Evolutionary conservation across 1,140 invertebrate species (phyloP).

Genomic region (Drosophila novamexicana): DNA sequence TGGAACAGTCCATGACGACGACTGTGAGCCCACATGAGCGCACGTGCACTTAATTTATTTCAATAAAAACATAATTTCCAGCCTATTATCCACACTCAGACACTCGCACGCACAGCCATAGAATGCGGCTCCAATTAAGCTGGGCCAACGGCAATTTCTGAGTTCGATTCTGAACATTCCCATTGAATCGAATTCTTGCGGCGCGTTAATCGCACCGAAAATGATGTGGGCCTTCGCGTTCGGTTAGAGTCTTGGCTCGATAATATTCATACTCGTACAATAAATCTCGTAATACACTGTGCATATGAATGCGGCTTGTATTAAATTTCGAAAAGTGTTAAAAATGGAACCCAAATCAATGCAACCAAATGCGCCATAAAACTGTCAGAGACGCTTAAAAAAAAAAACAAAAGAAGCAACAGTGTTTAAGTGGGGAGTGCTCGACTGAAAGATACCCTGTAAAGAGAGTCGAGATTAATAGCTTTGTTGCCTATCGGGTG

Average conservation of each 20-base stretch:
- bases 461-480: neutral
- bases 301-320: conserved; percentile 75
- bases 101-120: conserved; percentile 26
- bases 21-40: conserved; percentile 63
- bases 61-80: conserved; percentile 81
- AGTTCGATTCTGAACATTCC: conserved; percentile 25
- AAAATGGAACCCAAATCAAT: conserved; percentile 65
- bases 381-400: conserved; percentile 63
- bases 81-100: conserved; percentile 71
- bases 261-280: conserved; percentile 67
- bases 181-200: conserved; percentile 31
- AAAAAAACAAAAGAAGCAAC: neutral
- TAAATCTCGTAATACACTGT: conserved; percentile 78
- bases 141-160: conserved; percentile 29
- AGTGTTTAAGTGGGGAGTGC: neutral
- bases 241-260: neutral
- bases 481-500: too few species aligned
- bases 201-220: conserved; percentile 77
- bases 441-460: neutral
- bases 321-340: conserved; percentile 78
- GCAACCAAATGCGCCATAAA: conserved; percentile 68
- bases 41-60: conserved; percentile 82
- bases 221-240: conserved; percentile 62
- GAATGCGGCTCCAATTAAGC: conserved; percentile 72
- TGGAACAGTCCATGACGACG: conserved; percentile 5